Evolutionary conservation across 1,140 invertebrate genomes (phyloP), one percentile per base, ranked within the genome.

Genomic region (Bombyx mori): DNA sequence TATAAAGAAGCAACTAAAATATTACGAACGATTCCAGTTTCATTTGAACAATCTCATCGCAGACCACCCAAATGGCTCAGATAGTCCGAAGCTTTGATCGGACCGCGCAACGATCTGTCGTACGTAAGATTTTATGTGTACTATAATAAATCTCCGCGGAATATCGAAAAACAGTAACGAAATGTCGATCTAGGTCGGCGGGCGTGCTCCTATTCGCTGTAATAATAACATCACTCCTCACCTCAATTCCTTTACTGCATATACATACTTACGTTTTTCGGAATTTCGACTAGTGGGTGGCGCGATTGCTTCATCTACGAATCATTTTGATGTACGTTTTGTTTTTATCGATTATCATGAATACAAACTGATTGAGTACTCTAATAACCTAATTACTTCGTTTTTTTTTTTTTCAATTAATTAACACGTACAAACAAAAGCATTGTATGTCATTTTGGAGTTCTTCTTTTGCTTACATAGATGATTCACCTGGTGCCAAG

Each of bases 161-260:
- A 73, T 71, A 70, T 71, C 66, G 72, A 74, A 80, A 77, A 75
- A 72, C 70, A 74, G 65, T 69, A 68, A 72, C 72, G 66, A 71
- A 71, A 63, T 70, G 66, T 71, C 68, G 61, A 79, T 62, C 55
- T 76, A 62, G 73, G 73, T 69, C 73, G 61, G 26, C 58, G 43
- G 26, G 47, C 52, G 55, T 56, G 50, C 51, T 50, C 45, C 54
- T 55, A 51, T 58, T 57, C 53, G 52, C 48, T 49, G 48, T 56
- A 57, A 56, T 56, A 56, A 56, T 60, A 58, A 55, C 48, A 60
- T 52, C 51, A 48, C 5, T 64, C 60, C 56, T 58, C 58, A 64
- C 58, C 62, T 64, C 62, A 48, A 55, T 64, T 60, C 62, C 58
- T 63, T 60, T 49, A 64, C 57, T 56, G 51, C 47, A 53, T 55